phyloP scores from a whole-genome alignment of 1,140 invertebrate species.

The Lepeophtheirus salmonis region DNA sequence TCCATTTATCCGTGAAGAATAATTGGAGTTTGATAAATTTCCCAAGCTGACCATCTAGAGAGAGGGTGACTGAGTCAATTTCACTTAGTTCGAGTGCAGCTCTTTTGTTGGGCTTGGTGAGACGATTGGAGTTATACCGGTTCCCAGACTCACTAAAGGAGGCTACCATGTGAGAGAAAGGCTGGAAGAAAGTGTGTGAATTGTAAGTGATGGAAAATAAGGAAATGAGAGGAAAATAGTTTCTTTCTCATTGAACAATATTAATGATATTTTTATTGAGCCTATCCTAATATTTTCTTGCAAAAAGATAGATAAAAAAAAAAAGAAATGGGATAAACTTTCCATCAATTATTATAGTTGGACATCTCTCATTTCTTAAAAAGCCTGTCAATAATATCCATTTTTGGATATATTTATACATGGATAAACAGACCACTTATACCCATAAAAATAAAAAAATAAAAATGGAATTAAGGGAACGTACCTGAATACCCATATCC shows the following conservation, averaged over 20 bases:
- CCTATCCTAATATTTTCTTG: no score
- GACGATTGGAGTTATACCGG: conserved; percentile 38
- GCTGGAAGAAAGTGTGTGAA: not conserved
- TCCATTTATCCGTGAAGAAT: conserved; percentile 51
- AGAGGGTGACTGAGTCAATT: conserved; percentile 49
- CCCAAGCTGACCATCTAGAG: conserved; percentile 40
- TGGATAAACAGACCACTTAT: no score
- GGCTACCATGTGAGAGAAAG: conserved; percentile 4
- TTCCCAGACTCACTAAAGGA: conserved; percentile 30
- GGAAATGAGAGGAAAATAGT: no score
- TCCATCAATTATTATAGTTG: no score
- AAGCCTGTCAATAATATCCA: no score
- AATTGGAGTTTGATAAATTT: conserved; percentile 47
- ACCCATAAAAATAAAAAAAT: no score
- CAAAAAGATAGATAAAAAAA: not conserved
- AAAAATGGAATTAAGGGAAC: no score
- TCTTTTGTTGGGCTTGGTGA: conserved; percentile 45
- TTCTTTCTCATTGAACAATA: no score
- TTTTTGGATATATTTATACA: no score
- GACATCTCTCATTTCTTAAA: no score
- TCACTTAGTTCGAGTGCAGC: conserved; percentile 47
- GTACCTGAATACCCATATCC: conserved; percentile 22
- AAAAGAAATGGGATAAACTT: not conserved
- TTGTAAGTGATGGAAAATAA: no score
- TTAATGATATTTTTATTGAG: no score